phyloP scores from a whole-genome alignment of 2,113 vertebrate species.

The Henicopernis longicauda region DNA sequence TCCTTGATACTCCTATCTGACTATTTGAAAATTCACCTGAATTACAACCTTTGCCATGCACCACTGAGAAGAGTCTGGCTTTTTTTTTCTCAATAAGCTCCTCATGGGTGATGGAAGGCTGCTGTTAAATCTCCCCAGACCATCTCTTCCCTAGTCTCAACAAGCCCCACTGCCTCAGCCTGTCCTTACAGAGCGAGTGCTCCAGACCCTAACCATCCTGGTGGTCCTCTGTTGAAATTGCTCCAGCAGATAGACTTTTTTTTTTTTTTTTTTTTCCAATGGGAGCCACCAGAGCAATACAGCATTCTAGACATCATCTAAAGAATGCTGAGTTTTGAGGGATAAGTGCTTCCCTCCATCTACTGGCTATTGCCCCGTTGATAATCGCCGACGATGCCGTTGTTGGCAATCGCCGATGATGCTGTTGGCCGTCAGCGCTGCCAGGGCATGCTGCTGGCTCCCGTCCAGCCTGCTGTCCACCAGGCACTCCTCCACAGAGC shows the following conservation, averaged over 20 bases:
- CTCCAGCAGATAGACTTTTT: not conserved
- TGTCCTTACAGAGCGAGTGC: not conserved
- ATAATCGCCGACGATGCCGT: rapidly evolving
- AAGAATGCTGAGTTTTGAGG: not conserved
- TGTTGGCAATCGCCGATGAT: rapidly evolving
- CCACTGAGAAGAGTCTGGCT: not conserved
- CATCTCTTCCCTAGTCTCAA: not conserved
- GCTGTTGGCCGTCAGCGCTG: not conserved
- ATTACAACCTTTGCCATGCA: not conserved
- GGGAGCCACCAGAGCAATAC: not conserved
- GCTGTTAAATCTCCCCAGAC: not conserved
- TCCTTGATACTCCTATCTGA: not conserved
- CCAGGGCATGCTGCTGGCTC: not conserved
- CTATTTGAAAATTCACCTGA: not conserved
- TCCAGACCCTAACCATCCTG: not conserved
- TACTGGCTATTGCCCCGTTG: not conserved
- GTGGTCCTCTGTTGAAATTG: not conserved
- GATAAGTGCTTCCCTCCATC: not conserved
- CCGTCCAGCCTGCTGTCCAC: not conserved
- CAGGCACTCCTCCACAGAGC: not conserved
- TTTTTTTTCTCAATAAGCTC: not conserved
- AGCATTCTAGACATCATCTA: not conserved
- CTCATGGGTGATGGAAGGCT: not conserved
- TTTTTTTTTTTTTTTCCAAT: not conserved
- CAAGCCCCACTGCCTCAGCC: not conserved